Conservation (phyloP, 2,888 invertebrate species). For the Pomacea canaliculata region DNA sequence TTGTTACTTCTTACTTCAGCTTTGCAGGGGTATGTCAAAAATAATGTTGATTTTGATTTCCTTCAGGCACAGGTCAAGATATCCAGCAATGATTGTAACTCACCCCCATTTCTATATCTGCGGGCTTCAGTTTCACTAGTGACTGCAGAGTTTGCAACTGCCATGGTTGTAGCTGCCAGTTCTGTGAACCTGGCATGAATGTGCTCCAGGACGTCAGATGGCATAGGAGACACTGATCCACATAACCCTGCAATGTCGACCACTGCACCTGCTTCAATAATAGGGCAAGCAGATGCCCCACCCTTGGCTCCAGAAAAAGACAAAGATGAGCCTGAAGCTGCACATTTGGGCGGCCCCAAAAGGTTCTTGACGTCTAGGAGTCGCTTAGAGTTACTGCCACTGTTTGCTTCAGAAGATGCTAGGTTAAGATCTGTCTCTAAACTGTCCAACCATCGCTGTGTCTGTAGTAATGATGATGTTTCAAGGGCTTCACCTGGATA, state of each 20-base stretch:
- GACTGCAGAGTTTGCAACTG: conserved; percentile 62
- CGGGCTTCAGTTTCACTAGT: conserved; percentile 62
- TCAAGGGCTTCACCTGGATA: conserved; percentile 11
- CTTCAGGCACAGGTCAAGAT: too few relatives aligned
- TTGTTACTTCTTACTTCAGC: too few relatives aligned
- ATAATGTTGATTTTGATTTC: too few relatives aligned
- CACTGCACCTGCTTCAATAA: background rate
- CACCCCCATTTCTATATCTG: conserved; percentile 28
- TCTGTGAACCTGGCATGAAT: conserved; percentile 64
- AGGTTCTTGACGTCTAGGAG: conserved; percentile 20
- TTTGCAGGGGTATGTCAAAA: too few relatives aligned
- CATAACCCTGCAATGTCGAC: conserved; percentile 2
- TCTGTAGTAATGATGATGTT: conserved; percentile 17
- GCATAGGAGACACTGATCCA: conserved; percentile 30
- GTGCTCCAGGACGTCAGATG: conserved; percentile 52
- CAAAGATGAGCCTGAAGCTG: conserved; percentile 16
- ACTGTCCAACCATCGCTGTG: conserved; percentile 25
- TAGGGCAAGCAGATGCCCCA: background rate
- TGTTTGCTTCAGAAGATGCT: conserved; percentile 20
- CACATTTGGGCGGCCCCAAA: conserved; percentile 11
- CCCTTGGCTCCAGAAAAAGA: background rate
- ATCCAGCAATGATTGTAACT: background rate
- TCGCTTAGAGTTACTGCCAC: conserved; percentile 13
- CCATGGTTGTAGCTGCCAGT: conserved; percentile 61
- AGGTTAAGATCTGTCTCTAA: conserved; percentile 25